Percentiles rank a stretch among this genome's conserved stretches.
Conservation (phyloP, 2,888 invertebrate genomes). For the Salticus scenicus region DNA sequence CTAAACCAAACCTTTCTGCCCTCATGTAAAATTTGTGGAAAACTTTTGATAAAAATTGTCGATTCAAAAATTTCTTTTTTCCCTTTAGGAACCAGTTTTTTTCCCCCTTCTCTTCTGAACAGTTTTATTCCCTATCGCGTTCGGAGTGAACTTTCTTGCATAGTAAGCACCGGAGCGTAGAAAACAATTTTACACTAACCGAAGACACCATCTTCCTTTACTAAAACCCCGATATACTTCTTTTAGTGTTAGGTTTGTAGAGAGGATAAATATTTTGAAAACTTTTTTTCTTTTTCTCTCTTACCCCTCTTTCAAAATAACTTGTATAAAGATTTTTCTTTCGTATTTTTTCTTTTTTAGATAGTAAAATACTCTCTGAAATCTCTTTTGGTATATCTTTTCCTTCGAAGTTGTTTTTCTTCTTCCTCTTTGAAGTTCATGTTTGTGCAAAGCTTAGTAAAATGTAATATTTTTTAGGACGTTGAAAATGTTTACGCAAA, state of each 20-base stretch:
- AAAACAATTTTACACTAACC: constrained; percentile 33
- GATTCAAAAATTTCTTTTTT: constrained; percentile 4
- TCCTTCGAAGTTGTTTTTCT: neutral
- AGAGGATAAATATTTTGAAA: constrained; percentile 32
- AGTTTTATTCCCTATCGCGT: constrained; percentile 1
- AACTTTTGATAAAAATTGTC: neutral
- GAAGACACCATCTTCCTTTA: constrained; percentile 18
- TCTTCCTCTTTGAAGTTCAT: neutral
- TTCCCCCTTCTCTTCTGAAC: constrained; percentile 3
- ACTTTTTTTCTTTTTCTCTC: neutral
- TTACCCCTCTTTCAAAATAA: neutral
- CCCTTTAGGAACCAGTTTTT: neutral
- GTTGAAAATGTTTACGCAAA: neutral
- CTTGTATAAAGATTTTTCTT: neutral
- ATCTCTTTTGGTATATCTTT: neutral
- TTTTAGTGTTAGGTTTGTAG: constrained; percentile 6
- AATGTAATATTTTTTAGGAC: neutral
- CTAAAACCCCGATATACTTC: constrained; percentile 10
- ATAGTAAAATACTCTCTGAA: neutral
- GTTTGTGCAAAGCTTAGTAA: neutral
- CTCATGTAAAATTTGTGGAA: no score
- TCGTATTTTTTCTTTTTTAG: no score
- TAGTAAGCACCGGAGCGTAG: constrained; percentile 9
- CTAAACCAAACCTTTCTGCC: no score
- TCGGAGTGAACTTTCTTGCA: constrained; percentile 15